A percentile compares a stretch with the other conserved stretches of the same genome.
Conservation (phyloP, 2,797 vertebrate genomes). For the Pempheris klunzingeri region DNA sequence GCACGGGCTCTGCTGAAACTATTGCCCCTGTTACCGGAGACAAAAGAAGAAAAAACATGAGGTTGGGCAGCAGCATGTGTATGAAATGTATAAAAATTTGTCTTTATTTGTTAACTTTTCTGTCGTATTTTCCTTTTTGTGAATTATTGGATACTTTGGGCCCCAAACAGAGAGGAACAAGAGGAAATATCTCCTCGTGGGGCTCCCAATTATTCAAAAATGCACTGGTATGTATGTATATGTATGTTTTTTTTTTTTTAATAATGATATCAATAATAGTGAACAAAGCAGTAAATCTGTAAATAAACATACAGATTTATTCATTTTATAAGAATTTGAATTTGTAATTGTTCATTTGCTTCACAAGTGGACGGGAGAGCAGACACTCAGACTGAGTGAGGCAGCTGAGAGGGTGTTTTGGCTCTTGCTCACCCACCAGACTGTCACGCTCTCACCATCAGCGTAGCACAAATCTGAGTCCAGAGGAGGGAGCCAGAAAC, state of each 20-base stretch:
- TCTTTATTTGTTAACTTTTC: not conserved
- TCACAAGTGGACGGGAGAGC: not conserved
- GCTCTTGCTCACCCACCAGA: not conserved
- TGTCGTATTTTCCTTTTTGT: not conserved
- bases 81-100: no score
- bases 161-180: not conserved
- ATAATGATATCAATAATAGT: not conserved
- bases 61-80: no score
- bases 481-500: slow-evolving; percentile 67
- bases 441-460: not conserved
- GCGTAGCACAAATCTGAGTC: slow-evolving; percentile 6
- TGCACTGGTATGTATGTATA: no score
- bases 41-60: no score
- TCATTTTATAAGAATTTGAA: not conserved
- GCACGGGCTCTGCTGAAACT: not conserved
- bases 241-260: not conserved
- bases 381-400: not conserved
- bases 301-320: not conserved
- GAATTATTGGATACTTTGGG: not conserved
- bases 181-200: not conserved
- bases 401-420: not conserved
- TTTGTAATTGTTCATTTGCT: not conserved
- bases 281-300: no score
- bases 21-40: not conserved
- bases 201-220: not conserved